Evolutionary conservation across 2,888 invertebrate genomes (phyloP).

Genomic region (Parnassius orleans): DNA sequence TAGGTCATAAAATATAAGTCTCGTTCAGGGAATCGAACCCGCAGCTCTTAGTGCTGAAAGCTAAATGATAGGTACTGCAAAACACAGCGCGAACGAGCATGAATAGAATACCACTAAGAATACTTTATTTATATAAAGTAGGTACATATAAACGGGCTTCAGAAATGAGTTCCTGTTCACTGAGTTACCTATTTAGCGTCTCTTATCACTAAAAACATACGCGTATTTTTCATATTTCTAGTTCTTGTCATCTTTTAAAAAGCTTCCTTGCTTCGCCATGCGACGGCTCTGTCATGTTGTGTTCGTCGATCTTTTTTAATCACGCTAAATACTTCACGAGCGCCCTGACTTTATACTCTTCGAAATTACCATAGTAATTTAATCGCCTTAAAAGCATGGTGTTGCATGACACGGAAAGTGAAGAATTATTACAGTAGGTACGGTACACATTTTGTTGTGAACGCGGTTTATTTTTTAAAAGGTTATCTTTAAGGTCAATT

Average conservation of each 20-base stretch:
- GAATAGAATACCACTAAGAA: too few species aligned
- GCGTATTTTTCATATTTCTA: constrained; percentile 2
- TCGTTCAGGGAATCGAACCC: too few species aligned
- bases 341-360: constrained; percentile 15
- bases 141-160: too few species aligned
- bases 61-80: too few species aligned
- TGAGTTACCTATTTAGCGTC: neutral
- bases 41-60: too few species aligned
- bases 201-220: constrained; percentile 7
- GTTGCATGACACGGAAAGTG: constrained; percentile 2
- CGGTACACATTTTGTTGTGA: too few species aligned
- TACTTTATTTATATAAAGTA: too few species aligned
- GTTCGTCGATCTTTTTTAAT: constrained; percentile 26
- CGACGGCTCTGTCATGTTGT: constrained; percentile 4
- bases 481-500: too few species aligned
- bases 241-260: constrained; percentile 2
- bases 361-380: constrained; percentile 16
- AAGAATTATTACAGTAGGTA: too few species aligned
- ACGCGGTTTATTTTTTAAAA: too few species aligned
- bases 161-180: constrained; percentile 3
- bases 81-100: too few species aligned
- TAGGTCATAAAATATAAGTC: too few species aligned
- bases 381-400: constrained; percentile 19
- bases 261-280: neutral
- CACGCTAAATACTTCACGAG: constrained; percentile 20